phyloP scores from a whole-genome alignment of 2,888 invertebrate species.

The Poecilobothrus nobilitatus region DNA sequence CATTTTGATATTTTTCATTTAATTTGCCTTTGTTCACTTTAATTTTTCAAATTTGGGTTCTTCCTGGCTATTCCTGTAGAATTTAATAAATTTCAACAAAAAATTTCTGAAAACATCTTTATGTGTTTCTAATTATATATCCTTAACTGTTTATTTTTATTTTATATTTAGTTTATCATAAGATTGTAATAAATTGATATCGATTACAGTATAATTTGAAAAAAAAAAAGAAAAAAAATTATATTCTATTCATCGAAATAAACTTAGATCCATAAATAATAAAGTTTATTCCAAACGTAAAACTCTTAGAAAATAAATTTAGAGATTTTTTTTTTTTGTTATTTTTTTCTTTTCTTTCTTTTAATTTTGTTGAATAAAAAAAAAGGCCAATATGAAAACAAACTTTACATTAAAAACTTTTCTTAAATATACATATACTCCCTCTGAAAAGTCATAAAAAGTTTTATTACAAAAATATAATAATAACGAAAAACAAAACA shows the following conservation, averaged over 20 bases:
- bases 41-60: too few relatives aligned
- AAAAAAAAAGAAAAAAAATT: not conserved
- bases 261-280: not conserved
- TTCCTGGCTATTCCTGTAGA: too few relatives aligned
- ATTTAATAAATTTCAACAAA: too few relatives aligned
- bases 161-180: too few relatives aligned
- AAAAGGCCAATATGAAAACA: not conserved
- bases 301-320: not conserved
- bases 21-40: too few relatives aligned
- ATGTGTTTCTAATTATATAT: too few relatives aligned
- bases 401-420: not conserved
- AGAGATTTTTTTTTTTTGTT: not conserved
- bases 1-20: too few relatives aligned
- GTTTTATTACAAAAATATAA: not conserved
- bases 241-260: not conserved
- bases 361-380: not conserved
- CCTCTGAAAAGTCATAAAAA: not conserved
- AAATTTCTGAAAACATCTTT: too few relatives aligned
- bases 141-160: too few relatives aligned
- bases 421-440: not conserved
- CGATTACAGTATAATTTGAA: not conserved
- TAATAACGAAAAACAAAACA: too few relatives aligned
- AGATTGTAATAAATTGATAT: not conserved
- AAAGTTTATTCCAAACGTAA: not conserved
- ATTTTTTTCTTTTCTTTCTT: not conserved